phyloP scores from a whole-genome alignment of 2,113 vertebrate genomes.

The Phocoena sinus region DNA sequence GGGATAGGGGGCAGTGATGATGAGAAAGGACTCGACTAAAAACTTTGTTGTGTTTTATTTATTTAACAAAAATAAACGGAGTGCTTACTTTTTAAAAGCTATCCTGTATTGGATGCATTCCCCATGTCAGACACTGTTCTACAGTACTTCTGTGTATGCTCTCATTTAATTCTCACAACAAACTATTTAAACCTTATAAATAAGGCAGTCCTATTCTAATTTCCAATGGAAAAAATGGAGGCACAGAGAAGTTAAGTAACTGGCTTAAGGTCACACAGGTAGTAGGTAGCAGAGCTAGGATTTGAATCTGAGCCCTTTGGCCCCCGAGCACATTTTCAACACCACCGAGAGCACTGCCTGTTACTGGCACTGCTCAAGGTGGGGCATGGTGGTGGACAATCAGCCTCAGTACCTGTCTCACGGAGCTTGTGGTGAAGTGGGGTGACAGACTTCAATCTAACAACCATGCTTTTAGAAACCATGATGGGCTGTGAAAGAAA shows the following conservation, averaged over 20 bases:
- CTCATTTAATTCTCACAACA: not conserved
- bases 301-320: not conserved
- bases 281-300: not conserved
- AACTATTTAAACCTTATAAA: not conserved
- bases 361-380: not conserved
- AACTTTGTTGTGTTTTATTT: not conserved
- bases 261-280: not conserved
- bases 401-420: not conserved
- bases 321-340: not conserved
- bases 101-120: not conserved
- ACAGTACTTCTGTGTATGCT: not conserved
- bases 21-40: not conserved
- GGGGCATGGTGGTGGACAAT: rapidly evolving
- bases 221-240: not conserved
- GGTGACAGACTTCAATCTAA: not conserved
- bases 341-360: not conserved
- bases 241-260: not conserved
- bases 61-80: not conserved
- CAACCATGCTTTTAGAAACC: not conserved
- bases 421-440: not conserved
- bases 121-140: not conserved
- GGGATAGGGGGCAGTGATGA: not conserved
- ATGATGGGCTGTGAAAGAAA: not conserved
- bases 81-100: not conserved
- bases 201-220: not conserved